Base-by-base conservation (phyloP, 2,888 invertebrate genomes). In the Mechanitis messenoides region DNA sequence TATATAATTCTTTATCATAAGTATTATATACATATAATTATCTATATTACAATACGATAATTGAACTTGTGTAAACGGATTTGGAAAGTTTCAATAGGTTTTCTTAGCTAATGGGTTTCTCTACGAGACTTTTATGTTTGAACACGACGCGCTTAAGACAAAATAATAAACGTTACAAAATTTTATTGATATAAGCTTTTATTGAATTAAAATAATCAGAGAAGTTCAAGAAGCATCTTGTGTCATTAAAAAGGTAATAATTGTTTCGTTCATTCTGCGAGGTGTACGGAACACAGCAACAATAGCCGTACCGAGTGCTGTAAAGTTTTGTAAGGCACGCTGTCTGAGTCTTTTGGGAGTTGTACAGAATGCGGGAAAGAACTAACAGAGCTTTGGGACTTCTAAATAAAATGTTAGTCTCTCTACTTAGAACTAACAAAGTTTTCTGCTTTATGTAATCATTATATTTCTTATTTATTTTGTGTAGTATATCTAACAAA, bases 311-410 rank as follows among this genome's bases (percentile, higher is more conserved):
- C 46, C 53, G 68, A 63, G 68, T 68, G 64, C 69, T 61, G 65
- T 71, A 71, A 71, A 72, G 64, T 70, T 67, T 64, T 64, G 61
- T 67, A 56, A 63, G 62, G 57, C 58, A 55, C 55, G 57, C 47
- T 60, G 60, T 63, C 63, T 59, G 58, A 55, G 63, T 65, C 65
- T 68, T 65, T 59, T 56, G 71, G 71, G 67, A 65, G 66, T 60
- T 65, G 66, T 68, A 60, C 67, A 66, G 67, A 66, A 70, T 66
- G 68, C 64, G 67, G 66, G 65, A 68, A 67, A 69, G 67, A 71
- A 67, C 67, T 60, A 61, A 64, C 65, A 56, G 61, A 54, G 70
- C 65, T 67, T 3, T 64, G 70, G 69, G 68, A 67, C 63, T 62
- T 65, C 64, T 64, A 65, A 69, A 69, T 65, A 70, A 68, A 71